Evolutionary conservation across 2,888 invertebrate genomes (phyloP).

Genomic region (Apodemia zela): DNA sequence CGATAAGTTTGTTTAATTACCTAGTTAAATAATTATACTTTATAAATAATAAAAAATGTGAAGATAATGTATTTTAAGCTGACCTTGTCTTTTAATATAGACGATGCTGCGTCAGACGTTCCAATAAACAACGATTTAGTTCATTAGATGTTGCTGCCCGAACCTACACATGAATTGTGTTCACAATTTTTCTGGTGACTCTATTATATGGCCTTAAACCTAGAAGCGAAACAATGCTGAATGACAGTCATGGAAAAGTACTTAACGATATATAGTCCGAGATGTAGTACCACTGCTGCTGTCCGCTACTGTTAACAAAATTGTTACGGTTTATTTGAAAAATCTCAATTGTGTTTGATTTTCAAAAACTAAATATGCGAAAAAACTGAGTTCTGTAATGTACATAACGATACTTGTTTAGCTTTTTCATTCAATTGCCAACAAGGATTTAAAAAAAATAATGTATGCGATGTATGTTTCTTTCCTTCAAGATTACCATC

Average conservation of each 20-base stretch:
- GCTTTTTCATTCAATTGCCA: too few species aligned
- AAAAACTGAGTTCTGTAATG: too few species aligned
- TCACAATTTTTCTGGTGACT: background rate
- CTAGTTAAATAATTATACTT: background rate
- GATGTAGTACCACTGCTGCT: too few species aligned
- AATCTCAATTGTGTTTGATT: too few species aligned
- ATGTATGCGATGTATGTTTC: too few species aligned
- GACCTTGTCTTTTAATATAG: slow-evolving; percentile 4
- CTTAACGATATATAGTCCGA: background rate
- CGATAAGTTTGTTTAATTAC: slow-evolving; percentile 1
- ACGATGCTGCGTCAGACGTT: background rate
- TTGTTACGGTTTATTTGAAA: too few species aligned
- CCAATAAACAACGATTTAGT: background rate
- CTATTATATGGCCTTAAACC: slow-evolving; percentile 2
- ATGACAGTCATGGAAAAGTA: slow-evolving; percentile 7
- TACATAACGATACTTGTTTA: too few species aligned
- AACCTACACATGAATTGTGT: background rate
- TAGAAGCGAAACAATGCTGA: background rate
- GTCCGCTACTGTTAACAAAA: too few species aligned
- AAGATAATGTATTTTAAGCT: slow-evolving; percentile 5
- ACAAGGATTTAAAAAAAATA: too few species aligned
- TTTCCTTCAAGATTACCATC: too few species aligned
- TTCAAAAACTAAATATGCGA: too few species aligned
- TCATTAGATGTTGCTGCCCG: background rate
- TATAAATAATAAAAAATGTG: background rate